Evolutionary conservation across 2,888 invertebrate genomes (phyloP), one percentile per base, ranked within the genome.

Genomic region (Nowickia ferox): DNA sequence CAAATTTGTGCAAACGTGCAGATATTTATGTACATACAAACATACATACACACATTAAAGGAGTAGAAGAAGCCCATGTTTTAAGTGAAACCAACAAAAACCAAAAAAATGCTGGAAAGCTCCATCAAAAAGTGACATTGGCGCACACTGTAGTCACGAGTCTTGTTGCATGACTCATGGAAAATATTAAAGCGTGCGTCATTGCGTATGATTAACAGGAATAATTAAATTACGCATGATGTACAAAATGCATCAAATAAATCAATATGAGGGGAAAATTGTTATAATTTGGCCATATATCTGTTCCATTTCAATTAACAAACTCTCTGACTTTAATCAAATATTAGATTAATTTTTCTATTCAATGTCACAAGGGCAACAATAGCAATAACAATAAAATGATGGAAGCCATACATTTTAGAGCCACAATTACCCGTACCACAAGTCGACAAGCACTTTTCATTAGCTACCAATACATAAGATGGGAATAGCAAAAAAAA

Each of bases 361-460:
- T 42, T 69, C 69, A 69, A 78, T 78, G 69, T 69, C 42, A 78
- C 53, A 42, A 11, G 38, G n/a, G 17, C 10, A 77, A 38, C 22
- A 48, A 55, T 13, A 51, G 3, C 2, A 68, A 68, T 17, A 53
- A 72, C 17, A 22, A 57, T 17, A 68, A 44, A 66, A 48, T 57
- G 40, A 53, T 53, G 63, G 78, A 78, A 78, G 78, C 78, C 69
- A 44, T 78, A 78, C 48, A 74, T 53, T 40, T 71, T 17, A 51
- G 42, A 78, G 69, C 30, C 61, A 69, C 69, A 61, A 61, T 42
- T 69, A 69, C 22, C 48, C 51, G 17, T n/a, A 38, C 48, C 51
- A 69, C 48, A 57, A 9, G 17, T 22, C 48, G 17, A 19, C 40
- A 59, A n/a, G 51, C 44, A 59, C 19, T 38, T 55, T 65, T 59